Evolutionary conservation across 2,888 invertebrate genomes (phyloP).

Genomic region (Papilio elwesi): DNA sequence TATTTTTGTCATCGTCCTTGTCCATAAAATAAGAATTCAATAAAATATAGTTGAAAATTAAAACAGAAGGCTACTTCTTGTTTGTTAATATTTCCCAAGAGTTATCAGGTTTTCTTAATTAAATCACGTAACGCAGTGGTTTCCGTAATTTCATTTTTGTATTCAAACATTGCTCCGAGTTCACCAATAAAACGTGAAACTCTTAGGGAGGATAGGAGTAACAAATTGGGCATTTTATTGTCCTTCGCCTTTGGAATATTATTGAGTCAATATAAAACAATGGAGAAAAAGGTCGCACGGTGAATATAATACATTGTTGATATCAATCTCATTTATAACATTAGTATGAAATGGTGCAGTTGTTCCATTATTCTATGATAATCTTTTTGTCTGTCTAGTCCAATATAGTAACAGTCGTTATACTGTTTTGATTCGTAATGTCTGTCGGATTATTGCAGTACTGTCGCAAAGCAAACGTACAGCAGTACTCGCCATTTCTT

Average conservation of each 20-base stretch:
- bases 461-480: too few relatives aligned
- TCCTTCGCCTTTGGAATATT: slow-evolving; percentile 70
- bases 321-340: slow-evolving; percentile 43
- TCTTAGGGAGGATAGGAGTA: slow-evolving; percentile 63
- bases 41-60: too few relatives aligned
- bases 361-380: not conserved
- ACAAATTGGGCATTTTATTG: slow-evolving; percentile 77
- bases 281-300: not conserved
- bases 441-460: too few relatives aligned
- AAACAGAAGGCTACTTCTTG: too few relatives aligned
- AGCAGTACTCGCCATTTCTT: too few relatives aligned
- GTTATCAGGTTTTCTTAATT: not conserved
- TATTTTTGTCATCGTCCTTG: too few relatives aligned
- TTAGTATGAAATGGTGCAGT: not conserved
- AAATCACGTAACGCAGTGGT: not conserved
- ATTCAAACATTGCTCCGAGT: slow-evolving; percentile 21
- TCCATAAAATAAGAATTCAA: too few relatives aligned
- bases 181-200: slow-evolving; percentile 46
- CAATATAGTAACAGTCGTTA: not conserved
- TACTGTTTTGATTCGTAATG: too few relatives aligned
- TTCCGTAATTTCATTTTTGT: slow-evolving; percentile 19
- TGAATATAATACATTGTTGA: not conserved
- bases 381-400: not conserved
- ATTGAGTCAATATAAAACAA: slow-evolving; percentile 53
- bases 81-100: too few relatives aligned